phyloP scores from a whole-genome alignment of 2,888 invertebrate genomes.

The Taenaris catops region DNA sequence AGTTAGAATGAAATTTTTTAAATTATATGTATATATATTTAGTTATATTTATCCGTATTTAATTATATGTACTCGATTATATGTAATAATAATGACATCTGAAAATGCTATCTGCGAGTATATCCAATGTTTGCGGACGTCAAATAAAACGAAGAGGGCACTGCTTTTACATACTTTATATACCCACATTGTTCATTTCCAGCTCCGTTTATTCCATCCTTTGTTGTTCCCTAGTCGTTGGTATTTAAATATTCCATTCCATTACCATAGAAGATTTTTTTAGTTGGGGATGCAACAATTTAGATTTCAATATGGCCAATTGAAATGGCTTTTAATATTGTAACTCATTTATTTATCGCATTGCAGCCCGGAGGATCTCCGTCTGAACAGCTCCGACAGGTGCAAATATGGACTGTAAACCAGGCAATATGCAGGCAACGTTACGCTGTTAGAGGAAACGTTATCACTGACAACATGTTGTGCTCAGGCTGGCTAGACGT shows the following conservation, averaged over 20 bases:
- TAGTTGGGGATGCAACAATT: background rate
- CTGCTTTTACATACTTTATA: too few relatives aligned
- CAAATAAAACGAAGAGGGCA: too few relatives aligned
- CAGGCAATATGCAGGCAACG: conserved; percentile 32
- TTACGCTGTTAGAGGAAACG: conserved; percentile 27
- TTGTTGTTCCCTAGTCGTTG: background rate
- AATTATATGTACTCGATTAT: too few relatives aligned
- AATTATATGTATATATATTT: too few relatives aligned
- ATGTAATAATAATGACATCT: too few relatives aligned
- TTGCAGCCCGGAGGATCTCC: conserved; percentile 10
- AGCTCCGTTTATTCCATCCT: background rate
- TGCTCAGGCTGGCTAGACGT: conserved; percentile 49
- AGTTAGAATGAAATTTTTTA: too few relatives aligned
- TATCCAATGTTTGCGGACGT: too few relatives aligned
- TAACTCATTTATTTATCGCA: background rate
- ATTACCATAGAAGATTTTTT: background rate
- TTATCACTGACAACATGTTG: conserved; percentile 43
- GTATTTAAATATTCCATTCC: background rate
- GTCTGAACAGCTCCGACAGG: conserved; percentile 31
- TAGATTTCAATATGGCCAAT: background rate
- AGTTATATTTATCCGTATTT: too few relatives aligned
- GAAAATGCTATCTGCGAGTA: too few relatives aligned
- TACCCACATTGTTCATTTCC: background rate
- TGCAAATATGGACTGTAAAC: conserved; percentile 39
- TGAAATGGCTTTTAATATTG: background rate